Base-by-base conservation (phyloP, 2,797 vertebrate species). In the Xenopus petersii region DNA sequence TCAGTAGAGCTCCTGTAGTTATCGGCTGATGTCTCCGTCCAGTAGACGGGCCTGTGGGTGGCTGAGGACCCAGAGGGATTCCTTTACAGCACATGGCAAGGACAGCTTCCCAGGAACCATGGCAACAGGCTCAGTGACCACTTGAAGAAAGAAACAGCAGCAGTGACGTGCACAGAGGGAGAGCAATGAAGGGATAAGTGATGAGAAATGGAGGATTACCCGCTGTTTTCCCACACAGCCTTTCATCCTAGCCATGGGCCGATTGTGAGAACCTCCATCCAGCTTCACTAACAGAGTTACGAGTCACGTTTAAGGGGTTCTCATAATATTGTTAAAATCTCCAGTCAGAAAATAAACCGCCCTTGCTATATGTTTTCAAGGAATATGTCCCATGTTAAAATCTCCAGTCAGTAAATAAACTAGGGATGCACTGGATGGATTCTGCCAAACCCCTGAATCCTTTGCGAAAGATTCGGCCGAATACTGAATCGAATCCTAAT, bases 101-200 rank as follows among this genome's bases (percentile, higher is more conserved):
- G 84, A 90, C 89, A 89, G 93, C 95, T 98, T 97, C 95, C 94
- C 95, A 97, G 96, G 94, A 93, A 93, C 94, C 95, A 98, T 98
- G 94, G 94, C 90, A 96, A 98, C 95, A 67, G 84, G 88, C 95
- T 83, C 94, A 95, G 95, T 95, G 92, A 94, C 94, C 94, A 92
- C 93, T 94, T 86, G 88, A 91, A 89, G 83, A 88, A 87, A 89
- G 91, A 94, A 88, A 93, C 88, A 79, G 79, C 79, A 85, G 81
- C 81, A 81, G 72, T 83, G 73, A 83, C 83, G 21, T 12, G 24
- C 58, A 67, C 70, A 70, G 42, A 72, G 70, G 54, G 64, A 48
- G 55, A 67, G 64, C 54, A 77, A 73, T 77, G 75, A 67, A 67
- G 63, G 33, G 68, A 54, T 42, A 65, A 58, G 62, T 12, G 11